Conservation (phyloP, 2,888 invertebrate species). For the Limnephilus auricula region DNA sequence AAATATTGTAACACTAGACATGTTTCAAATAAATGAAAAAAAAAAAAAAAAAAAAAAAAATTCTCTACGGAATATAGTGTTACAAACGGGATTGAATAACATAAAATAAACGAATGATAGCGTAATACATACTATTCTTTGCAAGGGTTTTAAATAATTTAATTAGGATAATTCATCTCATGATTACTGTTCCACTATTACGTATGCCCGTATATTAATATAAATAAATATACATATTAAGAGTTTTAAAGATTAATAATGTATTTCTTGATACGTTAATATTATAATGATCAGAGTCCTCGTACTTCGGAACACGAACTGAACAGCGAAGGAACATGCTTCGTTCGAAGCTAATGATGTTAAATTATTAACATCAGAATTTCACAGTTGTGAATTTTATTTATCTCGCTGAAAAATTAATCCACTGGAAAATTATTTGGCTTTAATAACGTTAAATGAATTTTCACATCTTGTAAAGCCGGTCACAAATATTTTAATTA, state of each 20-base stretch:
- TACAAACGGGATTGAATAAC: too few species aligned
- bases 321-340: neutral
- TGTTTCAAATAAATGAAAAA: too few species aligned
- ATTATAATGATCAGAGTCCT: neutral
- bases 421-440: neutral
- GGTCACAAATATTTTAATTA: neutral
- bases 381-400: neutral
- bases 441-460: neutral
- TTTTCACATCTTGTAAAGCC: neutral
- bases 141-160: too few species aligned
- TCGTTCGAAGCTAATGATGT: neutral
- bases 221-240: too few species aligned
- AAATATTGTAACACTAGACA: too few species aligned
- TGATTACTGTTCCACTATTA: too few species aligned
- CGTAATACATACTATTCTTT: too few species aligned
- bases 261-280: neutral
- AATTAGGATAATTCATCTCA: too few species aligned
- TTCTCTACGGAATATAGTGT: too few species aligned
- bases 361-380: neutral
- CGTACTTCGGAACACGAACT: neutral
- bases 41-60: too few species aligned
- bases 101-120: too few species aligned
- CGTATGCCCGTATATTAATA: too few species aligned
- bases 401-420: neutral
- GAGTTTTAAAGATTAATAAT: neutral